phyloP scores from a whole-genome alignment of 2,113 vertebrate genomes.

The Lanius collurio region DNA sequence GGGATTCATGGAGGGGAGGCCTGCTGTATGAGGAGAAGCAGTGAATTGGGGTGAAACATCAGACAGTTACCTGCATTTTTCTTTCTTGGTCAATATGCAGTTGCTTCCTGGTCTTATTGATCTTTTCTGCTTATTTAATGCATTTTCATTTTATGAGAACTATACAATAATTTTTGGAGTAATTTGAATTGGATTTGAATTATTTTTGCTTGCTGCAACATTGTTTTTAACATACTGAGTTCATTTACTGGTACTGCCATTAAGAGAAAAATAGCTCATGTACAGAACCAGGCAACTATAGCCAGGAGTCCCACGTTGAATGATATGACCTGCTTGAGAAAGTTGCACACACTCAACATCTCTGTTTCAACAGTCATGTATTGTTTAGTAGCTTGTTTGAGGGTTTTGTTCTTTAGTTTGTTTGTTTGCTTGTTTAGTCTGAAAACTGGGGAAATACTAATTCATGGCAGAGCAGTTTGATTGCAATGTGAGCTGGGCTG shows the following conservation, averaged over 20 bases:
- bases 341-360: background rate
- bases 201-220: background rate
- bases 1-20: background rate
- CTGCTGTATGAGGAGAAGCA: background rate
- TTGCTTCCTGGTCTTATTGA: background rate
- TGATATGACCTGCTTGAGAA: background rate
- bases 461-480: background rate
- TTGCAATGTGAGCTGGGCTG: background rate
- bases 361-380: background rate
- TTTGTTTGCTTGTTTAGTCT: background rate
- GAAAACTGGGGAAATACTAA: background rate
- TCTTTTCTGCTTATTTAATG: constrained; percentile 22
- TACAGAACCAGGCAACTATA: background rate
- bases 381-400: background rate
- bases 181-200: constrained; percentile 6
- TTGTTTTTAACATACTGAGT: background rate
- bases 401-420: background rate
- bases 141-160: constrained; percentile 23
- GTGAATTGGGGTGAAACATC: background rate
- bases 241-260: background rate
- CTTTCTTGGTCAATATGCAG: constrained; percentile 1
- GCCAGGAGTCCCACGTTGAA: background rate
- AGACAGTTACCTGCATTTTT: background rate
- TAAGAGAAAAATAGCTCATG: background rate
- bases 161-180: background rate